Evolutionary conservation across 2,888 invertebrate genomes (phyloP).

Genomic region (Diarsia dahlii): DNA sequence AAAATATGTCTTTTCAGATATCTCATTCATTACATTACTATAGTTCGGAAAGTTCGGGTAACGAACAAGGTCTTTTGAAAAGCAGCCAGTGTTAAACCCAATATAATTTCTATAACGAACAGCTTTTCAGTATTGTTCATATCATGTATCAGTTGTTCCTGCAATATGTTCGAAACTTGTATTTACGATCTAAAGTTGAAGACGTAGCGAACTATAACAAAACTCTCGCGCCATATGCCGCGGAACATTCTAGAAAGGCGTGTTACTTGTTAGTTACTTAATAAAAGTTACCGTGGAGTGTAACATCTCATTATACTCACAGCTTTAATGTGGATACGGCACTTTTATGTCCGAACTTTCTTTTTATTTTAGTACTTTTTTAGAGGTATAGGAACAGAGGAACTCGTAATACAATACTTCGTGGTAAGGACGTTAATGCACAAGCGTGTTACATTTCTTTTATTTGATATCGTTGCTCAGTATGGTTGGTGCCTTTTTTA

Average conservation of each 20-base stretch:
- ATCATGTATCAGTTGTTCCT: slow-evolving; percentile 47
- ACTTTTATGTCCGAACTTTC: slow-evolving; percentile 74
- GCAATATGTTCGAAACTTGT: slow-evolving; percentile 65
- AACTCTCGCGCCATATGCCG: slow-evolving; percentile 68
- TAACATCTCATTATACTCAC: slow-evolving; percentile 77
- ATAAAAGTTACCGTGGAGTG: slow-evolving; percentile 70
- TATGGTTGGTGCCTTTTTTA: slow-evolving; percentile 37
- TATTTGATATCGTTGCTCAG: slow-evolving; percentile 49
- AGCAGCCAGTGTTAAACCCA: neutral
- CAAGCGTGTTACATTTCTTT: slow-evolving; percentile 49
- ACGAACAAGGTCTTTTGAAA: neutral
- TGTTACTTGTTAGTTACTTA: slow-evolving; percentile 71
- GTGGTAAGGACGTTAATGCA: slow-evolving; percentile 51
- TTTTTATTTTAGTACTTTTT: slow-evolving; percentile 69
- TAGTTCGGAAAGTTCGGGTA: slow-evolving; percentile 5
- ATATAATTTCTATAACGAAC: slow-evolving; percentile 14
- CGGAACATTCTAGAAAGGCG: slow-evolving; percentile 62
- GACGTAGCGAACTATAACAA: slow-evolving; percentile 61
- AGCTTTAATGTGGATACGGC: slow-evolving; percentile 71
- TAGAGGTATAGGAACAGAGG: slow-evolving; percentile 51
- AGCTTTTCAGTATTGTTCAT: slow-evolving; percentile 30
- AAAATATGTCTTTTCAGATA: neutral
- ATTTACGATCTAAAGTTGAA: slow-evolving; percentile 73
- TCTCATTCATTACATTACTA: slow-evolving; percentile 1
- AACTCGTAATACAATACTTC: slow-evolving; percentile 56